Evolutionary conservation across 2,113 vertebrate species (phyloP), one percentile per base, ranked within the genome.

Genomic region (Desmodus rotundus): DNA sequence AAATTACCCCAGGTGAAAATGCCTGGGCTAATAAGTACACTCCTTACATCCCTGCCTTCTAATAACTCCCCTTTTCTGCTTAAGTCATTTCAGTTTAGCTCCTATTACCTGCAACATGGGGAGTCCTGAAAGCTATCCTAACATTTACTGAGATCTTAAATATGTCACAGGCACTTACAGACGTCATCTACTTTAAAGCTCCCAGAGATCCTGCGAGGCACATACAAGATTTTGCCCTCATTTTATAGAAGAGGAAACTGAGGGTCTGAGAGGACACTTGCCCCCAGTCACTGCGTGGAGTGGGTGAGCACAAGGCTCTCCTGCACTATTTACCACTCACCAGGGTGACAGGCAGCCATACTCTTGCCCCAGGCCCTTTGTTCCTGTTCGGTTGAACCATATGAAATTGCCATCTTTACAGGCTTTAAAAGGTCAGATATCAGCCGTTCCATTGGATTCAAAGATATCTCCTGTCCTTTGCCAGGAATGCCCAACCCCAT

Each of bases 91-190:
- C 2, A 0, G 41, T 82, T 88, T 83, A 81, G 43, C 17, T 70
- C 70, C 63, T 52, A 83, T 63, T 80, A 63, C 61, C 81, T 78
- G 45, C 52, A 73, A 76, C 45, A 56, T 70, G 70, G n/a, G 15
- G 54, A 58, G 83, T 91, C 14, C 22, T 50, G 43, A 47, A 73
- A 81, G 17, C 82, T 70, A n/a, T 28, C 38, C 38, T 80, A 72
- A 87, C 52, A 85, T n/a, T n/a, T 76, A 33, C 54, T 68, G 58
- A 76, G 78, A 19, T 85, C 84, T 91, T 83, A 58, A 41, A 13
- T 58, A n/a, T 14, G 14, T 50, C 52, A 45, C 38, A 33, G 28
- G 33, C 61, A 74, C 41, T 67, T 38, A 61, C 1, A 90, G 47
- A 22, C 16, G 20, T 52, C 19, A 38, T 41, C 20, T 33, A n/a